These are phyloP conservation scores for Apis florea DNA, from an alignment of 1,140 invertebrate genomes.

Conservation along the genomic window DNA sequence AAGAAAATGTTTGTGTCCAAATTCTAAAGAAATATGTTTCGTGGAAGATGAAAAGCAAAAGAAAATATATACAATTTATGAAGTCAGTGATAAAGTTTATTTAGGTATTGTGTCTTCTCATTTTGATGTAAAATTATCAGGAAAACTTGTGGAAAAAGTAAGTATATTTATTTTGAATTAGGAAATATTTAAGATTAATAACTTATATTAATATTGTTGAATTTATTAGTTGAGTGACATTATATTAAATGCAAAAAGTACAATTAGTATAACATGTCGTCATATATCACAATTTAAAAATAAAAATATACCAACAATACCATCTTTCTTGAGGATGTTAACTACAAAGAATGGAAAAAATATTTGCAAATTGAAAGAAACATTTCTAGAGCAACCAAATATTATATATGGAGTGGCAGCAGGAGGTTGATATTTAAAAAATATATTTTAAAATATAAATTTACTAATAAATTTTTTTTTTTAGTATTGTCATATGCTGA, in stretches of 20 bases:
- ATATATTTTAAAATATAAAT: not conserved
- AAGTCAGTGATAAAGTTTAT: slow-evolving; percentile 63
- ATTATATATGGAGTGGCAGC: slow-evolving; percentile 74
- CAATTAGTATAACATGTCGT: slow-evolving; percentile 65
- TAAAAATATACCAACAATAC: slow-evolving; percentile 49
- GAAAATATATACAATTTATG: slow-evolving; percentile 66
- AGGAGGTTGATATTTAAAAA: slow-evolving; percentile 70
- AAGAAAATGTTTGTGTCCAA: slow-evolving; percentile 47
- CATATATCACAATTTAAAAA: slow-evolving; percentile 72
- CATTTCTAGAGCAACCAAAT: slow-evolving; percentile 73
- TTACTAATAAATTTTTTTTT: slow-evolving; percentile 25
- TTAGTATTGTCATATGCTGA: slow-evolving; percentile 75
- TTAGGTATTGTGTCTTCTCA: slow-evolving; percentile 66
- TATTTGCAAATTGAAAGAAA: slow-evolving; percentile 45
- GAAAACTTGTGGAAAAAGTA: slow-evolving; percentile 68
- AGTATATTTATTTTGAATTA: slow-evolving; percentile 34
- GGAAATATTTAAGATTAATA: slow-evolving; percentile 10
- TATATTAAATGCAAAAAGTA: slow-evolving; percentile 62
- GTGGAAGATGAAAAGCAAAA: slow-evolving; percentile 65
- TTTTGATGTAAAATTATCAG: slow-evolving; percentile 68
- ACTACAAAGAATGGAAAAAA: slow-evolving; percentile 60
- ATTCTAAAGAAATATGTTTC: slow-evolving; percentile 64
- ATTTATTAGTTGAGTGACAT: slow-evolving; percentile 70
- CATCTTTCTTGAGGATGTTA: slow-evolving; percentile 70
- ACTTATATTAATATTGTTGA: slow-evolving; percentile 25